These are phyloP conservation scores for Tetragnatha versicolor DNA, from an alignment of 1,140 invertebrate species.

Conservation along the genomic window DNA sequence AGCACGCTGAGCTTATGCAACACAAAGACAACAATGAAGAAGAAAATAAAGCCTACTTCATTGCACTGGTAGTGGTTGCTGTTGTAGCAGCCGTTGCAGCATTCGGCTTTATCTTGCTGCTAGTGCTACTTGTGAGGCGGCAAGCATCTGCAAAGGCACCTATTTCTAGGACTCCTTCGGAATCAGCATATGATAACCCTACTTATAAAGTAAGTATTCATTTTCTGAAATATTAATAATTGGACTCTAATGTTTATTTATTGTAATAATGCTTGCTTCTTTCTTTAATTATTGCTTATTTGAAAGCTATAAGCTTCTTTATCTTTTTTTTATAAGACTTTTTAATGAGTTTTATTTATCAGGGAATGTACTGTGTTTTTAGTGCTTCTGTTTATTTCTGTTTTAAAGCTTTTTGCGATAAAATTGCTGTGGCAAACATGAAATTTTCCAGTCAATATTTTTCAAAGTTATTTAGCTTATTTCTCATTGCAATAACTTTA, in stretches of 20 bases:
- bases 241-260: background rate
- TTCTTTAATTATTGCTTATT: background rate
- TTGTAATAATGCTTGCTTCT: background rate
- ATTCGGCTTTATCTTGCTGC: conserved; percentile 77
- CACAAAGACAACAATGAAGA: conserved; percentile 67
- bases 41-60: conserved; percentile 79
- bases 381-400: background rate
- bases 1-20: conserved; percentile 69
- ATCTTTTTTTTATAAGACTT: background rate
- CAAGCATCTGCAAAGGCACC: conserved; percentile 75
- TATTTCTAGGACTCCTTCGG: conserved; percentile 69
- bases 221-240: background rate
- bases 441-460: background rate
- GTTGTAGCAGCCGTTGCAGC: conserved; percentile 84
- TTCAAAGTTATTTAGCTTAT: background rate
- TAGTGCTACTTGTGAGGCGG: conserved; percentile 79
- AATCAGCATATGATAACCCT: conserved; percentile 88
- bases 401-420: background rate
- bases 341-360: background rate
- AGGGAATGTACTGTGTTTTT: background rate
- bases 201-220: conserved; percentile 83
- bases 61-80: conserved; percentile 83
- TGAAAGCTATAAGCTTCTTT: background rate
- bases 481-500: background rate
- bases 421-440: background rate